A percentile compares a stretch with the other conserved stretches of the same genome.
Evolutionary conservation across 2,113 vertebrate genomes (phyloP).

Genomic region (Ifrita kowaldi): DNA sequence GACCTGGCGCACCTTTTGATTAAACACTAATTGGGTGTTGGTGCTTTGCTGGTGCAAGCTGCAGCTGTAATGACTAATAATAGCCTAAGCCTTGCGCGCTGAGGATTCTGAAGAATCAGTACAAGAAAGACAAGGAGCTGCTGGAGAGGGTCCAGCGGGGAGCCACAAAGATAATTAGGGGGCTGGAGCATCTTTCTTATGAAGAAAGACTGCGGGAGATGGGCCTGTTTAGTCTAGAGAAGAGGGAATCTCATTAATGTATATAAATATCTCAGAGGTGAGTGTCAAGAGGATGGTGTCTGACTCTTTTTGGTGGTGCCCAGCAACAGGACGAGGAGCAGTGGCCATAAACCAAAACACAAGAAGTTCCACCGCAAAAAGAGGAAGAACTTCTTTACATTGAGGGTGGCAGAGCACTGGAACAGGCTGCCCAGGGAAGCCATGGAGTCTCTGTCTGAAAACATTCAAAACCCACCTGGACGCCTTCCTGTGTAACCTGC

Average conservation of each 20-base stretch:
- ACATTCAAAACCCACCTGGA: not conserved
- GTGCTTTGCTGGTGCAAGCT: not conserved
- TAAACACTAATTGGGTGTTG: not conserved
- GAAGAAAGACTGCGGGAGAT: not conserved
- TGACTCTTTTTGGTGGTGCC: accelerated
- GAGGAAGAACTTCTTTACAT: not conserved
- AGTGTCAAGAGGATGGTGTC: not conserved
- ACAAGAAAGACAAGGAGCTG: not conserved
- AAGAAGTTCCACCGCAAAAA: not conserved
- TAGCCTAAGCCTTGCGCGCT: not conserved
- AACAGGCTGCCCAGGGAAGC: not conserved
- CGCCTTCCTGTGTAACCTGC: accelerated
- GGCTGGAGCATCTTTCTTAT: not conserved
- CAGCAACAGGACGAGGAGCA: not conserved
- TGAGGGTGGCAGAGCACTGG: not conserved
- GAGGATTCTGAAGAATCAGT: not conserved
- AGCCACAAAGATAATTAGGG: not conserved
- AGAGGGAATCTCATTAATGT: not conserved
- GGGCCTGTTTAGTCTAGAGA: not conserved
- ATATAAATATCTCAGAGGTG: not conserved
- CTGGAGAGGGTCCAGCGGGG: not conserved
- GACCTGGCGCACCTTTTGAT: not conserved
- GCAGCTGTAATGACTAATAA: not conserved
- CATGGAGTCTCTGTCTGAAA: not conserved
- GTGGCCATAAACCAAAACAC: not conserved